Percentiles rank a stretch among this genome's conserved stretches.
Evolutionary conservation across 2,113 vertebrate species (phyloP).

Genomic region (Pomatostomus ruficeps): DNA sequence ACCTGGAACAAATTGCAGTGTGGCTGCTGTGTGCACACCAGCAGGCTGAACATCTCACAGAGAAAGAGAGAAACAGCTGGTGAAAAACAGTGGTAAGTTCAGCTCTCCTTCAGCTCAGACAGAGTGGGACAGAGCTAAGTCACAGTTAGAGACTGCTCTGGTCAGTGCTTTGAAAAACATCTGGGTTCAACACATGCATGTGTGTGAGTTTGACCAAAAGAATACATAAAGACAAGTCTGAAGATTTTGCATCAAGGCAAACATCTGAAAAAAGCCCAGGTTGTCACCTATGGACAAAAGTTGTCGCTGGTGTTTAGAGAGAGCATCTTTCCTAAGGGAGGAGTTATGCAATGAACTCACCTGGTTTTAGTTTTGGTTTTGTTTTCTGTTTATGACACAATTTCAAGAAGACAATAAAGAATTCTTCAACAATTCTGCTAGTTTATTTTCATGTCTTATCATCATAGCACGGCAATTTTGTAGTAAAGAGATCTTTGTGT

Average conservation of each 20-base stretch:
- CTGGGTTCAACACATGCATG: rapidly evolving
- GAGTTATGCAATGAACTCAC: background rate
- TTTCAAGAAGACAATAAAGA: background rate
- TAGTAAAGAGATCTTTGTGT: background rate
- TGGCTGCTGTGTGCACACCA: background rate
- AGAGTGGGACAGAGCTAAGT: background rate
- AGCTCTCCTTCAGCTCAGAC: background rate
- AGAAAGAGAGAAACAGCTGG: background rate
- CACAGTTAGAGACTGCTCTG: background rate
- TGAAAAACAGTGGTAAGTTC: background rate
- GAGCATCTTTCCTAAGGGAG: background rate
- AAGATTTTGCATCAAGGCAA: background rate
- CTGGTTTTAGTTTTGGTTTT: background rate
- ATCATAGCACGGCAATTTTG: background rate
- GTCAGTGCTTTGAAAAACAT: background rate
- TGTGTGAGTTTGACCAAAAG: background rate
- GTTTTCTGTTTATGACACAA: background rate
- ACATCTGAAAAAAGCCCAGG: background rate
- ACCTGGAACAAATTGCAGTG: rapidly evolving
- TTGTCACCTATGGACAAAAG: background rate
- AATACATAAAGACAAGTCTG: background rate
- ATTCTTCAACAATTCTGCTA: background rate
- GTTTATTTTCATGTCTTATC: background rate
- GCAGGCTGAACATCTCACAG: background rate
- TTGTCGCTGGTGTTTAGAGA: background rate